Evolutionary conservation across 1,140 invertebrate genomes (phyloP), one percentile per base, ranked within the genome.

Genomic region (Pogonomyrmex barbatus): DNA sequence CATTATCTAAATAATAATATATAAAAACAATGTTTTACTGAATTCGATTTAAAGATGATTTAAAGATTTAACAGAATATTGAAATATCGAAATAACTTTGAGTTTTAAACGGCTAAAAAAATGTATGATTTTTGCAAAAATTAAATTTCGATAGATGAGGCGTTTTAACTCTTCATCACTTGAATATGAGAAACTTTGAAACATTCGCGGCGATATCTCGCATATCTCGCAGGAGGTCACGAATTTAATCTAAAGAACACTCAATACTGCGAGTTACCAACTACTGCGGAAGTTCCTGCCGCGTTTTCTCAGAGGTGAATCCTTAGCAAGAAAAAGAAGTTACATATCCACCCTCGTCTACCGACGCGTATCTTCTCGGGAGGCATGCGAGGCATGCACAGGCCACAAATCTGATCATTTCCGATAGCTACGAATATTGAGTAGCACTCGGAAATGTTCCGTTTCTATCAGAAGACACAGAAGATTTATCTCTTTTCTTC

Each of bases 371-470:
- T 75, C 56, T 75, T 75, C 58, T 6, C 5, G 52, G 17, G 9
- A 24, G 33, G 36, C 24, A 54, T 47, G 50, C 17, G 52, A 0
- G 4, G 52, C 10, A 73, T 56, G 9, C 5, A 24, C 5, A 10
- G 5, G 4, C 42, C 24, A 68, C 65, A 65, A 65, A 65, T 68
- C 30, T 47, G 2, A 68, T 68, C 42, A 42, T 68, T 68, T 14
- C 12, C 45, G 65, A 68, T 24, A 68, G 65, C 65, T 68, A 50
- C 65, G 65, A 68, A 68, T 68, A 68, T 68, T 10, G 71, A 71
- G 30, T 39, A 39, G 36, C 68, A 39, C 0, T 24, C 24, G 24
- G 24, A 24, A 24, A 24, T 24, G 24, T 54, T 71, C 14, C 4
- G 33, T 71, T 71, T n/a, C 54, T 24, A 33, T 54, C 50, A 24